Percentiles rank a stretch among this genome's conserved stretches.
Conservation (phyloP, 1,140 invertebrate species). For the Lordiphosa collinella region DNA sequence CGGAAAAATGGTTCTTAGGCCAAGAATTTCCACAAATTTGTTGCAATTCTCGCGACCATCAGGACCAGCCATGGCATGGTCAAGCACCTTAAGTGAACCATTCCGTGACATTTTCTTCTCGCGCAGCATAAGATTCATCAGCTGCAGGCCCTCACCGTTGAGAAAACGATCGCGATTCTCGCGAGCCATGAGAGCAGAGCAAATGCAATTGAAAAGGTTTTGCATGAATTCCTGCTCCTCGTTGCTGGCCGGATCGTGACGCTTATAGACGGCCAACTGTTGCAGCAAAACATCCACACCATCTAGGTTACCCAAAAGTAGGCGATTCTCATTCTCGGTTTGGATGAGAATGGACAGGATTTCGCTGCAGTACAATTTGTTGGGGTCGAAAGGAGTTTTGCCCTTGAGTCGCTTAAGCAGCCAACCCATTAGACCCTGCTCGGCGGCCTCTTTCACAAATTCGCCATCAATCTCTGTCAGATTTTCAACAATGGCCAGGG, state of each 20-base stretch:
- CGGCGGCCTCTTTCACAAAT: slow-evolving; percentile 89
- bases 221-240: slow-evolving; percentile 99
- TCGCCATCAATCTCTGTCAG: slow-evolving; percentile 94
- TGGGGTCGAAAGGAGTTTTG: slow-evolving; percentile 94
- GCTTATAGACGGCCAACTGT: slow-evolving; percentile 97
- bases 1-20: slow-evolving; percentile 97
- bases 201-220: slow-evolving; percentile 97
- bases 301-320: slow-evolving; percentile 93
- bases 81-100: slow-evolving; percentile 97
- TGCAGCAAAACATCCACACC: slow-evolving; percentile 98
- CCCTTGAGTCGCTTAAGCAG: slow-evolving; percentile 92
- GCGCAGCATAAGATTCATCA: slow-evolving; percentile 97
- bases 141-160: slow-evolving; percentile 94
- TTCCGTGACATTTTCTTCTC: slow-evolving; percentile 98
- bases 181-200: slow-evolving; percentile 93
- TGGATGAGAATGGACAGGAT: slow-evolving; percentile 97
- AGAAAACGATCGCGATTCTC: slow-evolving; percentile 95
- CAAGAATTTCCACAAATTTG: slow-evolving; percentile 99
- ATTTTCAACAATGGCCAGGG: slow-evolving; percentile 95
- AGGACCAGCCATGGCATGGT: slow-evolving; percentile 95
- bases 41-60: slow-evolving; percentile 98
- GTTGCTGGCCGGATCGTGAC: slow-evolving; percentile 92
- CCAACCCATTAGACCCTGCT: slow-evolving; percentile 95
- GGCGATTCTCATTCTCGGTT: slow-evolving; percentile 90
- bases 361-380: slow-evolving; percentile 98